A percentile compares a stretch with the other conserved stretches of the same genome.
These are phyloP conservation scores for Alligator sinensis DNA, from an alignment of 2,113 vertebrate species.

Conservation along the genomic window DNA sequence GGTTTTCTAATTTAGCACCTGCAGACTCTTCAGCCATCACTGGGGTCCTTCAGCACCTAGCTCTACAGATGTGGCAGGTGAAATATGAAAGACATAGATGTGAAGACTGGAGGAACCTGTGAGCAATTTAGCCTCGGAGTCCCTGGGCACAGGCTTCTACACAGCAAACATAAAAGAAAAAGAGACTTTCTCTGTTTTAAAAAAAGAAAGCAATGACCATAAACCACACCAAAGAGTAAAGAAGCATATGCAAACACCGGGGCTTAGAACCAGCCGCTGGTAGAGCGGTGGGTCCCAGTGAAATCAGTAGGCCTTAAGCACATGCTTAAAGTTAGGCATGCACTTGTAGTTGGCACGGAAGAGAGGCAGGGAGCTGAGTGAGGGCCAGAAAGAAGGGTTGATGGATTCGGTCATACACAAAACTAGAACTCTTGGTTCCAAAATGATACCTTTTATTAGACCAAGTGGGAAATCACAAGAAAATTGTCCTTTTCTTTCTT, in stretches of 20 bases:
- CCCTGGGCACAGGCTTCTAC: background rate
- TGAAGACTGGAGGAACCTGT: background rate
- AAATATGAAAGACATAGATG: background rate
- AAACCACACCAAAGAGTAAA: background rate
- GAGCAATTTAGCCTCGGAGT: too few species aligned
- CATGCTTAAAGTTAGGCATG: accelerated
- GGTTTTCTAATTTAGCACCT: too few species aligned
- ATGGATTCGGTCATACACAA: background rate
- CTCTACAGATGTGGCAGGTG: background rate
- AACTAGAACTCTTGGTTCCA: too few species aligned
- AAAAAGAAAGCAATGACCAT: accelerated
- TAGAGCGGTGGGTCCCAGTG: background rate
- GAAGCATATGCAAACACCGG: background rate
- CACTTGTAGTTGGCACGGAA: background rate
- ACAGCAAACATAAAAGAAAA: background rate
- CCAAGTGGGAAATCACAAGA: too few species aligned
- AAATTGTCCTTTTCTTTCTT: too few species aligned
- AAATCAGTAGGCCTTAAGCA: background rate
- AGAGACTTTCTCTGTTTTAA: background rate
- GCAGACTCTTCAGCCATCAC: too few species aligned
- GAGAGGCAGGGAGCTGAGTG: background rate
- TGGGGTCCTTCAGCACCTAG: background rate
- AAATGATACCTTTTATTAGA: too few species aligned
- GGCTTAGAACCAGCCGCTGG: background rate
- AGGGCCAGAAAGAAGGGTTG: background rate